phyloP scores from a whole-genome alignment of 2,113 vertebrate genomes.

The Promerops cafer region DNA sequence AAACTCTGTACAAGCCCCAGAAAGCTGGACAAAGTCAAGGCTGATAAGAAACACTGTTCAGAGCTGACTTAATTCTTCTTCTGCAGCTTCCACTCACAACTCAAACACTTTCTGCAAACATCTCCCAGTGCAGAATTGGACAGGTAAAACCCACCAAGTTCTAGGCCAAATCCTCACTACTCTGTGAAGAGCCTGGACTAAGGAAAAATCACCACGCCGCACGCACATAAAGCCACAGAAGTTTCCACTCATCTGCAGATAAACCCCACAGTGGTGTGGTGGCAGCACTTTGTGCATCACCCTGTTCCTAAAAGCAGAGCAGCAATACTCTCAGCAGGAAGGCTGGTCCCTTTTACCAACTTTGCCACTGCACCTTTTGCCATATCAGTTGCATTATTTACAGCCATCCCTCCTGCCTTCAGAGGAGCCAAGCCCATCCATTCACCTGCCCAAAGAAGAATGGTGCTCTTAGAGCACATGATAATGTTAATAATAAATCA shows the following conservation, averaged over 20 bases:
- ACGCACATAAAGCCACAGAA: not conserved
- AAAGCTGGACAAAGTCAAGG: not conserved
- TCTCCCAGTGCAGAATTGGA: not conserved
- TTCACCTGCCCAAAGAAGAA: not conserved
- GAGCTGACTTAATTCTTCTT: not conserved
- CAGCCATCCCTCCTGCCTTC: not conserved
- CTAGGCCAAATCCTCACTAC: not conserved
- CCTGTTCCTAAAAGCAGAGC: not conserved
- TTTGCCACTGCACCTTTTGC: not conserved
- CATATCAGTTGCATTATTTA: not conserved
- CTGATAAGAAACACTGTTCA: not conserved
- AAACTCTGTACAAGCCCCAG: not conserved
- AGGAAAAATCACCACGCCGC: no score
- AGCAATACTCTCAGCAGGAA: not conserved
- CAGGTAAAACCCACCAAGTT: not conserved
- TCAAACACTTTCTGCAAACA: not conserved
- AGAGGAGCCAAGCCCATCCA: not conserved
- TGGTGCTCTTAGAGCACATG: not conserved
- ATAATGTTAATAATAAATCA: not conserved
- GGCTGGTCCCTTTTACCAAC: not conserved
- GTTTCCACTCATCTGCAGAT: rapidly evolving
- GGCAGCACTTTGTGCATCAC: not conserved
- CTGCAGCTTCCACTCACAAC: not conserved
- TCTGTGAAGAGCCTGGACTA: not conserved
- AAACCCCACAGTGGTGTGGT: not conserved